phyloP scores from a whole-genome alignment of 1,140 invertebrate species.

The Aphaenogaster floridana region DNA sequence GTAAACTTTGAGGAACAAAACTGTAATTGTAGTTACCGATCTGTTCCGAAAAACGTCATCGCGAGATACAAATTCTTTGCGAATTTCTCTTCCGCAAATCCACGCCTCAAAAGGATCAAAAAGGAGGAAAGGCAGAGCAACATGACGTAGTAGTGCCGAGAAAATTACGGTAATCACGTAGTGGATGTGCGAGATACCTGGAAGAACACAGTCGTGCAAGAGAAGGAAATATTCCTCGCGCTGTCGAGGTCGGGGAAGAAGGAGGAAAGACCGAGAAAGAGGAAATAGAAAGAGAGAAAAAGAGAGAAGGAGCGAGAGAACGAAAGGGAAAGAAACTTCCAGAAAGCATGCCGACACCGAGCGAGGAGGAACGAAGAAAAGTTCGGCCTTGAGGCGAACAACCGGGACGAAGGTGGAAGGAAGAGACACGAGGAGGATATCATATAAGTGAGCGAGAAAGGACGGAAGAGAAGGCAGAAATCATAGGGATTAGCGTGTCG shows the following conservation, averaged over 20 bases:
- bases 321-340: conserved; percentile 56
- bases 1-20: background rate
- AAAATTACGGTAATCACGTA: conserved; percentile 73
- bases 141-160: conserved; percentile 63
- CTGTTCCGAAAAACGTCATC: background rate
- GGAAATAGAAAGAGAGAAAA: background rate
- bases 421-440: conserved; percentile 55
- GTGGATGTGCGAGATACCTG: conserved; percentile 69
- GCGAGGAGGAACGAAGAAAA: conserved; percentile 62
- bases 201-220: conserved; percentile 54
- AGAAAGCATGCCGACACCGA: conserved; percentile 49
- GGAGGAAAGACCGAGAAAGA: background rate
- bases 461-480: conserved; percentile 64
- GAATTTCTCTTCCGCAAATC: background rate
- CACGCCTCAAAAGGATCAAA: conserved; percentile 32
- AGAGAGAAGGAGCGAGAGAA: conserved; percentile 11
- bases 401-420: conserved; percentile 60
- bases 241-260: conserved; percentile 23
- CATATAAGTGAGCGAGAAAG: conserved; percentile 56
- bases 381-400: conserved; percentile 55
- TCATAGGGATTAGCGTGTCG: conserved; percentile 77
- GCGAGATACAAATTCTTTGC: background rate
- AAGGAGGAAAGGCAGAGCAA: conserved; percentile 43
- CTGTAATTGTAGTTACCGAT: background rate
- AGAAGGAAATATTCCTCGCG: conserved; percentile 61